A percentile compares a stretch with the other conserved stretches of the same genome.
phyloP scores from a whole-genome alignment of 2,113 vertebrate species.

The Neoarius graeffei region DNA sequence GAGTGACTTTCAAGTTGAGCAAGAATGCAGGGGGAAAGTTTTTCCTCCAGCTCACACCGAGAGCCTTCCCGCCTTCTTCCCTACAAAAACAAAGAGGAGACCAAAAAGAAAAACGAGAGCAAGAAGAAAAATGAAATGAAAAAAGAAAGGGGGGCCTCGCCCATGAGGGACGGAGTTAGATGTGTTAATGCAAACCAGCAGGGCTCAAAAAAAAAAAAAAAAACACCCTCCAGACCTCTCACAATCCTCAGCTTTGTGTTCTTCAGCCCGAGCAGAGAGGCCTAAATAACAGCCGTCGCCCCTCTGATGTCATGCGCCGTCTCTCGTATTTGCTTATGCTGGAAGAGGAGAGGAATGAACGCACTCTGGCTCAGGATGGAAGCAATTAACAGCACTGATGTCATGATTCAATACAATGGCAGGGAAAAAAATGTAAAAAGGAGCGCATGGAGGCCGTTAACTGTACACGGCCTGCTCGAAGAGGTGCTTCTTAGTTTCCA shows the following conservation, averaged over 20 bases:
- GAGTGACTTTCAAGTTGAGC: not conserved
- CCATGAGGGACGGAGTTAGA: not conserved
- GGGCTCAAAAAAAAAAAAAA: not conserved
- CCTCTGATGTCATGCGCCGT: constrained; percentile 65
- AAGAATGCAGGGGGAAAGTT: not conserved
- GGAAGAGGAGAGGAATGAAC: constrained; percentile 36
- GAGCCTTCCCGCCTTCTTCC: not conserved
- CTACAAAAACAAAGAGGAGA: constrained; percentile 23
- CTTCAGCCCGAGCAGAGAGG: constrained; percentile 19
- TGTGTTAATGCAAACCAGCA: constrained; percentile 48
- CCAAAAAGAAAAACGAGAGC: not conserved
- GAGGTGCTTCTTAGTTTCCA: constrained; percentile 42
- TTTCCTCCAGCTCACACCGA: not conserved
- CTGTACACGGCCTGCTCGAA: constrained; percentile 14
- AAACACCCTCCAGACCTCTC: not conserved
- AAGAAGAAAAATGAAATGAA: constrained; percentile 40
- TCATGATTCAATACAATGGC: constrained; percentile 68
- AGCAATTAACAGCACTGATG: constrained; percentile 72
- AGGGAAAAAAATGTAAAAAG: not conserved
- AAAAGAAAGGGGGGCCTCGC: not conserved
- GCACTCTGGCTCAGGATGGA: constrained; percentile 59
- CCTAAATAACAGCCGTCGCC: constrained; percentile 13
- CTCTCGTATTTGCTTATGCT: constrained; percentile 64
- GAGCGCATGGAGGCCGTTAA: not conserved
- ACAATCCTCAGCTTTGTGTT: constrained; percentile 5